Percentiles rank a stretch among this genome's conserved stretches.
phyloP scores from a whole-genome alignment of 2,797 vertebrate species.

The Dallia pectoralis region DNA sequence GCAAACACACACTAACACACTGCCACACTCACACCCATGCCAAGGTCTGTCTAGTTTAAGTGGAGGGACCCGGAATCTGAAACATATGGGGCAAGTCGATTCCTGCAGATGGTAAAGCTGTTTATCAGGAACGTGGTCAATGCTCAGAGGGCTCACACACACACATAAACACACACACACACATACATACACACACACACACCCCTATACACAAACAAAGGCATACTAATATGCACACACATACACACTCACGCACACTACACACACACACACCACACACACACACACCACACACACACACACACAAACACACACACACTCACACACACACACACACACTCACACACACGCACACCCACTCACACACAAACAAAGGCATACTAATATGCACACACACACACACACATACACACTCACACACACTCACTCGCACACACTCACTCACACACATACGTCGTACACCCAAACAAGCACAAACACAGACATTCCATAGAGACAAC shows the following conservation, averaged over 20 bases:
- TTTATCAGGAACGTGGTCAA: conserved; percentile 39
- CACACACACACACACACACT: not conserved
- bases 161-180: not conserved
- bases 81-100: conserved; percentile 39
- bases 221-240: conserved; percentile 10
- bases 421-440: not conserved
- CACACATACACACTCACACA: not conserved
- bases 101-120: conserved; percentile 41
- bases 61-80: conserved; percentile 18
- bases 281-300: not conserved
- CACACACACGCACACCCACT: not conserved
- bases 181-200: not conserved
- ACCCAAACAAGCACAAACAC: not conserved
- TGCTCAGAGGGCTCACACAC: conserved; percentile 14
- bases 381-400: conserved; percentile 5
- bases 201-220: not conserved
- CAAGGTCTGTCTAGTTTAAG: conserved; percentile 1
- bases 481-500: not conserved
- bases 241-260: not conserved
- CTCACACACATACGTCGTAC: not conserved
- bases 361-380: too few species aligned
- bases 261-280: not conserved
- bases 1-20: conserved; percentile 11
- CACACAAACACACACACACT: too few species aligned
- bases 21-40: conserved; percentile 4